Evolutionary conservation across 2,888 invertebrate species (phyloP).

Genomic region (Netelia melanura): DNA sequence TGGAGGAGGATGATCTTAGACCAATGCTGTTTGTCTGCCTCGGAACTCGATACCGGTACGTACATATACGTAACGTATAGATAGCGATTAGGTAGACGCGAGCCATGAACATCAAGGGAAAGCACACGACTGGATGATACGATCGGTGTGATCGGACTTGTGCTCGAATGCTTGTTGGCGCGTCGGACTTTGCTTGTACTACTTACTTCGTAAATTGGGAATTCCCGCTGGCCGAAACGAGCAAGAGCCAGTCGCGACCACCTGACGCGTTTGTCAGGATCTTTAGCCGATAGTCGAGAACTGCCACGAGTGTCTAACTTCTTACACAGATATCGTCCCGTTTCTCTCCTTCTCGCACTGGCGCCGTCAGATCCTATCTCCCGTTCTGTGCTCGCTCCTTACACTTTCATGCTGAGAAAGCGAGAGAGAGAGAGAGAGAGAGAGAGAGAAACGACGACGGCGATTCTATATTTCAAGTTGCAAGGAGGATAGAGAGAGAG

Average conservation of each 20-base stretch:
- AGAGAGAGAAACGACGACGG: not conserved
- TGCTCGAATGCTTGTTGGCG: conserved; percentile 34
- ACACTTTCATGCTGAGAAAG: conserved; percentile 10
- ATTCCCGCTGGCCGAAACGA: not conserved
- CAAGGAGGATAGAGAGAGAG: not conserved
- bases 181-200: conserved; percentile 29
- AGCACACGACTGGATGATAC: conserved; percentile 7
- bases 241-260: conserved; percentile 41
- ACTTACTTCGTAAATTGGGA: conserved; percentile 39
- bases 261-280: conserved; percentile 55
- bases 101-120: not conserved
- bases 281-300: conserved; percentile 37
- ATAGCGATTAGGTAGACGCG: not conserved
- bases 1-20: conserved; percentile 35
- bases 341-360: conserved; percentile 35
- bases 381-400: conserved; percentile 15
- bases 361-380: conserved; percentile 39
- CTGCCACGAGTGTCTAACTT: conserved; percentile 35
- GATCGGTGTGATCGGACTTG: conserved; percentile 15
- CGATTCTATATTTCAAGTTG: conserved; percentile 43
- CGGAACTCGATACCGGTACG: conserved; percentile 2
- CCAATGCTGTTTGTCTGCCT: conserved; percentile 19
- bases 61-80: not conserved
- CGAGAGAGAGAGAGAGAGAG: conserved; percentile 19
- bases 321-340: conserved; percentile 18